A percentile compares a stretch with the other conserved stretches of the same genome.
phyloP scores from a whole-genome alignment of 2,888 invertebrate species.

The Sphinx pinastri region DNA sequence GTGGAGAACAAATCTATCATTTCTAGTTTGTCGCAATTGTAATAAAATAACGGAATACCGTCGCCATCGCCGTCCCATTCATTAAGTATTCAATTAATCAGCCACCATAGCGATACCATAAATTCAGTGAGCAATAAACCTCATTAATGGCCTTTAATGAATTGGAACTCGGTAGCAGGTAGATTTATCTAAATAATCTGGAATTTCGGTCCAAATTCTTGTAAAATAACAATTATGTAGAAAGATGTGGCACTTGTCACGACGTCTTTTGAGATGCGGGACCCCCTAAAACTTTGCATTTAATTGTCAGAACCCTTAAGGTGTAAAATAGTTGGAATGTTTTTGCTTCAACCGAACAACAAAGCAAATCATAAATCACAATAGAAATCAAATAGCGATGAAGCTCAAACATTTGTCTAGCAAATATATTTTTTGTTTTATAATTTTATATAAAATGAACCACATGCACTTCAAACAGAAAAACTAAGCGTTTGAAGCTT shows the following conservation, averaged over 20 bases:
- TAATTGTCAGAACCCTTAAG: constrained; percentile 60
- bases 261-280: constrained; percentile 44
- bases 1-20: constrained; percentile 4
- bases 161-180: constrained; percentile 78
- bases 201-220: constrained; percentile 56
- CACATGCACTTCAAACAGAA: constrained; percentile 37
- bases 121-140: constrained; percentile 71
- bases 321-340: constrained; percentile 48
- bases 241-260: constrained; percentile 47
- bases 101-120: constrained; percentile 57
- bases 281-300: constrained; percentile 62
- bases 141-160: constrained; percentile 77
- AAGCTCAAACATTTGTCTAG: constrained; percentile 42
- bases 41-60: constrained; percentile 26
- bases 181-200: constrained; percentile 41
- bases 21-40: constrained; percentile 18
- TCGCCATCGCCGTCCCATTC: constrained; percentile 54
- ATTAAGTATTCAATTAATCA: constrained; percentile 75
- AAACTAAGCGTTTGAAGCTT: constrained; percentile 41
- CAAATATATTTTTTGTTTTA: constrained; percentile 38
- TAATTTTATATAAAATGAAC: constrained; percentile 45
- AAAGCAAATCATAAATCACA: constrained; percentile 10
- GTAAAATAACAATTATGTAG: constrained; percentile 65
- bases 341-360: constrained; percentile 13
- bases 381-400: constrained; percentile 16